Conservation (phyloP, 2,797 vertebrate species). For the Discoglossus pictus region DNA sequence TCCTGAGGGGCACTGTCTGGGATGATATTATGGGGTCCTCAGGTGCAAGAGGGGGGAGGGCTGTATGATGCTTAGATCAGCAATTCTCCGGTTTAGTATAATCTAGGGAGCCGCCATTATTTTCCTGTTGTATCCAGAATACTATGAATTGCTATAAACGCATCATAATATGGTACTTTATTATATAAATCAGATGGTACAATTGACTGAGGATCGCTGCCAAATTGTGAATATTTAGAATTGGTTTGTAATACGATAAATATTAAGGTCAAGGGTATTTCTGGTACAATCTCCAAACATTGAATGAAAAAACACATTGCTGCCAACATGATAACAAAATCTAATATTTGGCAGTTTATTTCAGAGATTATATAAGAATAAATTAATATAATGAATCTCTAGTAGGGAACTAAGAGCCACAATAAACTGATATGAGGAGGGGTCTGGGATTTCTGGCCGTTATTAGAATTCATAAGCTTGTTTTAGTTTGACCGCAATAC, state of each 20-base stretch:
- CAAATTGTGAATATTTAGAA: constrained; percentile 34
- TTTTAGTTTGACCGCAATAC: too few relatives aligned
- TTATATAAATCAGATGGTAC: neutral
- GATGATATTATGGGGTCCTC: too few relatives aligned
- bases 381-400: too few relatives aligned
- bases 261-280: constrained; percentile 36
- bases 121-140: neutral
- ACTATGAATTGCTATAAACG: neutral
- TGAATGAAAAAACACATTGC: constrained; percentile 20
- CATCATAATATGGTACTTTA: neutral
- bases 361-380: constrained; percentile 6
- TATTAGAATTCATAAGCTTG: too few relatives aligned
- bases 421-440: constrained; percentile 6
- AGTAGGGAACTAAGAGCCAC: too few relatives aligned
- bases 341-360: constrained; percentile 8
- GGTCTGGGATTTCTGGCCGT: constrained; percentile 6
- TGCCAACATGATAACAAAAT: too few relatives aligned
- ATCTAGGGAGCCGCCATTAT: too few relatives aligned
- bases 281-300: constrained; percentile 7
- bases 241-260: constrained; percentile 21
- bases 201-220: neutral
- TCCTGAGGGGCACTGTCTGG: too few relatives aligned
- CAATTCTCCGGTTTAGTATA: too few relatives aligned
- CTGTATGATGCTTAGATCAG: too few relatives aligned
- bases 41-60: too few relatives aligned